Evolutionary conservation across 92 coral and sea anemone species (phyloP), one percentile per base, ranked within the genome.

Genomic region (Palythoa grandis): DNA sequence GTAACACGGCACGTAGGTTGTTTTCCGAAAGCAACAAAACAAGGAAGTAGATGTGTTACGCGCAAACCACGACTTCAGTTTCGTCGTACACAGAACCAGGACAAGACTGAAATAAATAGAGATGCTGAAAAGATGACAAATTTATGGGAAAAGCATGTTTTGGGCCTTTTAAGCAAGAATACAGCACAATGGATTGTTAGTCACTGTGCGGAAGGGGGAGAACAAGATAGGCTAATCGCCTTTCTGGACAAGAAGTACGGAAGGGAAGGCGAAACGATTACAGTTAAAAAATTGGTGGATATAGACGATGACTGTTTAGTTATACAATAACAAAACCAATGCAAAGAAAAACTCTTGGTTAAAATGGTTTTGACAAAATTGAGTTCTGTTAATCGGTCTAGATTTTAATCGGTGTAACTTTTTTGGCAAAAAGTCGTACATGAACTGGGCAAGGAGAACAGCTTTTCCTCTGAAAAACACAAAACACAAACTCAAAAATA

Each of bases 181-280:
- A 94, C 98, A 52, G 98, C 98, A 0, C 98, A 94, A 74, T 94
- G 95, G 95, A 94, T 94, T 15, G 98, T 92, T 11, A 94, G 86
- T 68, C 92, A 87, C 71, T 94, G 98, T 52, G 80, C 95, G 25
- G 25, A 84, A 4, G 98, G 95, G 4, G 79, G 79, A 63, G 91
- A 94, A 52, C 78, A 91, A 70, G 63, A 75, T 35, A 92, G 94
- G 6, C 78, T 92, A 43, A 76, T 92, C 11, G 66, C 65, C 54
- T 92, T 78, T 82, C 66, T 94, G 37, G 95, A 94, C 53, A 90
- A 79, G 19, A 83, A 93, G 78, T 92, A 90, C 86, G 86, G 77
- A 3, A 86, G 77, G 50, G 63, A 84, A 58, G 77, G 88, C 40
- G 91, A 82, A 35, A 74, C 98, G 29, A 88, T 58, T 19, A 86